A percentile compares a stretch with the other conserved stretches of the same genome.
Conservation (phyloP, 2,113 vertebrate species). For the Oenanthe melanoleuca region DNA sequence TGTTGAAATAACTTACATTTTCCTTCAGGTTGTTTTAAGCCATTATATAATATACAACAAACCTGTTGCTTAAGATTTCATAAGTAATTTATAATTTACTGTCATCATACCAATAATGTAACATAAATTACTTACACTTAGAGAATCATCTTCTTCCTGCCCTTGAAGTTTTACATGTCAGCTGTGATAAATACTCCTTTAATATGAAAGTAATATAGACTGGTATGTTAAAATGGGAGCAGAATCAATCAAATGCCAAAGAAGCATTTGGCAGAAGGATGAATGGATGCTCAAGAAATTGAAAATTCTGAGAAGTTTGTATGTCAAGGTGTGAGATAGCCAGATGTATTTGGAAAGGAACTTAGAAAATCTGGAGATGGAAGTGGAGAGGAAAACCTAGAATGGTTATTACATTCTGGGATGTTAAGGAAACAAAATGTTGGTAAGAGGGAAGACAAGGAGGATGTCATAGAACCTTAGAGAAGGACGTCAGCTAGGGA, state of each 20-base stretch:
- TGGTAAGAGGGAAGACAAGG: not conserved
- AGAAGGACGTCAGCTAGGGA: not conserved
- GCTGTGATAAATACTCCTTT: not conserved
- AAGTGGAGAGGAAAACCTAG: not conserved
- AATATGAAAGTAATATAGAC: not conserved
- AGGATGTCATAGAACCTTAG: not conserved
- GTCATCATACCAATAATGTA: not conserved
- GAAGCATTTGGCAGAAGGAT: not conserved
- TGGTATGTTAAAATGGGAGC: not conserved
- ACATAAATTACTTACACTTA: not conserved
- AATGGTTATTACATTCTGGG: not conserved
- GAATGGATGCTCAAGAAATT: conserved; percentile 26
- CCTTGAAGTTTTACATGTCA: not conserved
- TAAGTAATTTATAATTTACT: not conserved
- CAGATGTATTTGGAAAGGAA: conserved; percentile 8
- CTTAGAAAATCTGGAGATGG: not conserved
- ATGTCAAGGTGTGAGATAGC: not conserved
- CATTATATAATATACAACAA: not conserved
- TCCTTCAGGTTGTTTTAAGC: not conserved
- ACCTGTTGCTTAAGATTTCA: not conserved
- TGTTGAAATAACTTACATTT: not conserved
- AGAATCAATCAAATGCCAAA: not conserved
- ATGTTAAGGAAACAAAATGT: not conserved
- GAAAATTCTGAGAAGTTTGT: not conserved
- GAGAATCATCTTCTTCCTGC: not conserved